Evolutionary conservation across 1,140 invertebrate species (phyloP), one percentile per base, ranked within the genome.

Genomic region (Leucophenga varia): DNA sequence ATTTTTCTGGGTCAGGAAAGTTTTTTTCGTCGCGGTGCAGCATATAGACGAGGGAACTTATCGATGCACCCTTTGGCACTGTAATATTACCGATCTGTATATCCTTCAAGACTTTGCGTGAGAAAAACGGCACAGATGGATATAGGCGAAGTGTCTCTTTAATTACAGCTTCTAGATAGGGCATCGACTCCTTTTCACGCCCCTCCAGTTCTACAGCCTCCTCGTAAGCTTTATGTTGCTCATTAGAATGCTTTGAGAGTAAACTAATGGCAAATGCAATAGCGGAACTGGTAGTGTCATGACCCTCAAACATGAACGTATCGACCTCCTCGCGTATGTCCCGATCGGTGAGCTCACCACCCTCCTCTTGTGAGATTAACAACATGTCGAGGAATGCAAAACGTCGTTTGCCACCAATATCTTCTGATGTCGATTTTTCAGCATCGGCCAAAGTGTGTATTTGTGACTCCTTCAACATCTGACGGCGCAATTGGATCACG

Each of bases 281-380:
- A 10, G 74, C 80, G 31, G 82, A 78, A 14, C 83, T 81, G 3
- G 86, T 87, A 14, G 89, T 91, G 59, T 91, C 89, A 61, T 91
- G 88, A 0, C 80, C 81, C 67, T 86, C 86, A 76, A 90, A 90
- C 80, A 89, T 86, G 60, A 91, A 91, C 0, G 88, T 91, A 65
- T 91, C 87, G 3, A 90, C 87, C 79, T 92, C 89, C 65, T 91
- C 89, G 50, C 83, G 79, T 31, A 93, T 89, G 45, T 89, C 88
- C 17, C 77, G 46, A 53, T 88, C 78, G 32, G 75, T 82, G 25
- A 82, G 79, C 13, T n/a, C n/a, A 31, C 75, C 78, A 18, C 80
- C 76, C 36, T 79, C 71, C 31, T 77, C 72, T 47, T 82, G 80
- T 18, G 79, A 77, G 54, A 82, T 77, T 5, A 92, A 74, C 5